Conservation (phyloP, 1,140 invertebrate genomes). For the Leptinotarsa texana region DNA sequence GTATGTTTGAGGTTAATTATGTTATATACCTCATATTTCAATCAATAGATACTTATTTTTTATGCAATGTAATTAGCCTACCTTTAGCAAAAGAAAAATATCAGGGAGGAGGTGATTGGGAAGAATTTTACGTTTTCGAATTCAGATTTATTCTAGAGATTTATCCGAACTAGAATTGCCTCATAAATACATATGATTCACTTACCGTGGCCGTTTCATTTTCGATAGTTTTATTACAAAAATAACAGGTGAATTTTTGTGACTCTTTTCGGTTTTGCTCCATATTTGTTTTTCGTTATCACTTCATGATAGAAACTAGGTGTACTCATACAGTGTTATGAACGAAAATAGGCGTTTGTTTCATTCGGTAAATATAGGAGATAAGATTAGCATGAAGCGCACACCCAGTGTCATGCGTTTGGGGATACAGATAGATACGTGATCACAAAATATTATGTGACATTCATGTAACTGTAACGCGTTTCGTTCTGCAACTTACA, state of each 20-base stretch:
- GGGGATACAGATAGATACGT: neutral
- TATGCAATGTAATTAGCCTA: too few relatives aligned
- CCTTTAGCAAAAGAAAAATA: too few relatives aligned
- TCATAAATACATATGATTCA: neutral
- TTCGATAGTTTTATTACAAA: constrained; percentile 35
- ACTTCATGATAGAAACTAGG: neutral
- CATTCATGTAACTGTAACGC: too few relatives aligned
- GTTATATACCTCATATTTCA: too few relatives aligned
- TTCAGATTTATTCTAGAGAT: too few relatives aligned
- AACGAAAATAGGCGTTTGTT: constrained; percentile 20
- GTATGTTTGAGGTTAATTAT: too few relatives aligned
- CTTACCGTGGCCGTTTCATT: constrained; percentile 37
- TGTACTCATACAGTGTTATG: neutral
- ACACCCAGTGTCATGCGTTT: neutral
- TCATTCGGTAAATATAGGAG: constrained; percentile 20
- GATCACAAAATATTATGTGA: too few relatives aligned
- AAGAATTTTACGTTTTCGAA: too few relatives aligned
- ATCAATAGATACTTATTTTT: too few relatives aligned
- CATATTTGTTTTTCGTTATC: constrained; percentile 21
- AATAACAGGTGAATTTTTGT: constrained; percentile 36
- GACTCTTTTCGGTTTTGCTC: constrained; percentile 6
- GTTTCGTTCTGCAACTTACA: too few relatives aligned
- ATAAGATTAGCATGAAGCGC: constrained; percentile 21
- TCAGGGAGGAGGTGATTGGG: too few relatives aligned
- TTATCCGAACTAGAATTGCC: too few relatives aligned